phyloP scores from a whole-genome alignment of 2,113 vertebrate genomes.

The Aythya baeri region DNA sequence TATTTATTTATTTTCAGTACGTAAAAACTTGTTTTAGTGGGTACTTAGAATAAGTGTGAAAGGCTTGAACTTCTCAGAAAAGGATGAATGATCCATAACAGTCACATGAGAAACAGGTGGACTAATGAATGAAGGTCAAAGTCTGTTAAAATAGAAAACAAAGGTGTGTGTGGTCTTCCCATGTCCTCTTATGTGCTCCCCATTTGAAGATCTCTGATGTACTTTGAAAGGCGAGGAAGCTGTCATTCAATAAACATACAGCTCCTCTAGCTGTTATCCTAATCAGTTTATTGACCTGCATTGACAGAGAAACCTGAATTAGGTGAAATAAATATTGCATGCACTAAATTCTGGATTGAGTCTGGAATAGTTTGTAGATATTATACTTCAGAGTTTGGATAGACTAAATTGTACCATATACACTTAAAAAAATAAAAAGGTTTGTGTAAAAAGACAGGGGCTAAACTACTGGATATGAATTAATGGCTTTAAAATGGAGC shows the following conservation, averaged over 20 bases:
- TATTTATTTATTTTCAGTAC: not conserved
- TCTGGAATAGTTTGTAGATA: not conserved
- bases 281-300: not conserved
- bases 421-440: not conserved
- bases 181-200: not conserved
- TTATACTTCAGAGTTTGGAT: not conserved
- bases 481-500: not conserved
- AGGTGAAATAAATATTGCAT: not conserved
- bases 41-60: not conserved
- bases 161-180: not conserved
- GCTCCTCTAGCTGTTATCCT: not conserved
- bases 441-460: not conserved
- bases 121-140: not conserved
- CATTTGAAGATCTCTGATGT: not conserved
- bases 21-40: not conserved
- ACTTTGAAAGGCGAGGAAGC: not conserved
- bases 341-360: not conserved
- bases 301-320: not conserved
- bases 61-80: not conserved
- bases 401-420: not conserved
- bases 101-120: not conserved
- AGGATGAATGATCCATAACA: not conserved
- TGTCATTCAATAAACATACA: not conserved
- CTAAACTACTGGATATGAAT: not conserved
- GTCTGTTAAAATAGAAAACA: not conserved